Base-by-base conservation (phyloP, 2,888 invertebrate species). In the Amphipyra berbera region DNA sequence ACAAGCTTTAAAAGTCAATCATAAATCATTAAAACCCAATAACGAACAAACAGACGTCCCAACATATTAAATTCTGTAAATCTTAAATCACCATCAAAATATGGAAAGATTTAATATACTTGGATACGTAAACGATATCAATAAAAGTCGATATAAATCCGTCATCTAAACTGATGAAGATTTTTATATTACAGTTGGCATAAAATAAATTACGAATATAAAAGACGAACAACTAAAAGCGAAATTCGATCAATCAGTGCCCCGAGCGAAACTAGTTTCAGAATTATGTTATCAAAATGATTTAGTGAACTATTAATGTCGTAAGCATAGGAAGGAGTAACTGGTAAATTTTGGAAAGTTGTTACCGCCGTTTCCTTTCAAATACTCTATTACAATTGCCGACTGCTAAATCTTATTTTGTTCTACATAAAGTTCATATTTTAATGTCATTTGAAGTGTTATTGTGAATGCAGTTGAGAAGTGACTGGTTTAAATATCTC, bases 301-400 rank as follows among this genome's bases (percentile, higher is more conserved):
- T 78, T 71, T 67, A 79, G 56, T 73, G 68, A 53, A 57, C 61
- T 66, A 52, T 77, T 73, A 57, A 75, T 77, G 68, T 73, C 49
- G 63, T 55, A 73, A 69, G 52, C 42, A 47, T 62, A 79, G 81
- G 84, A 84, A 79, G 71, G 68, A 78, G 82, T 82, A 78, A 83
- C 81, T 75, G 71, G 73, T 79, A 70, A 81, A 78, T 82, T 84
- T 87, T 86, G 84, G 85, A 88, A 88, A 89, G 88, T 86, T 72
- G 79, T 75, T 76, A 64, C 65, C 46, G 27, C 10, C 40, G 64
- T 70, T 72, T 61, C 57, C 53, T 72, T 60, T 68, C 69, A 57
- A 68, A 60, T 56, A 50, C 49, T 57, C 9, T 44, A 21, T 44
- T 50, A 21, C 37, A 50, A 37, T 60, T 38, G 41, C 47, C n/a